phyloP scores from a whole-genome alignment of 2,113 vertebrate genomes.

The Phalacrocorax carbo region DNA sequence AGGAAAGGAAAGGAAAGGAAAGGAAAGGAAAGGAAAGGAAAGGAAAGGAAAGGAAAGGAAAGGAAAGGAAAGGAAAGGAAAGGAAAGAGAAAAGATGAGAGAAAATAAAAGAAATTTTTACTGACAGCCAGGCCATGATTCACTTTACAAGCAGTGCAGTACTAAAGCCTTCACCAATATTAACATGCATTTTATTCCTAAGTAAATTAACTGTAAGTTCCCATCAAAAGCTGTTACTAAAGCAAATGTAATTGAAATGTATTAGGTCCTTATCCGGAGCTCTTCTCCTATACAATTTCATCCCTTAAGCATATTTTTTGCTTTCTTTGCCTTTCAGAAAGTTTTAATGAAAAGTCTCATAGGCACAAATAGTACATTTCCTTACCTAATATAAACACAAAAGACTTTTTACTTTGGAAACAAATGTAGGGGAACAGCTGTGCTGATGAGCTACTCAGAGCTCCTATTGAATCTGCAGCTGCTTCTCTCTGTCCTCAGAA shows the following conservation, averaged over 20 bases:
- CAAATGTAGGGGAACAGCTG: slow-evolving; percentile 62
- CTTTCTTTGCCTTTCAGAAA: slow-evolving; percentile 11
- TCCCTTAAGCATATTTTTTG: not conserved
- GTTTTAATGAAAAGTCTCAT: slow-evolving; percentile 10
- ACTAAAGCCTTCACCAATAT: not conserved
- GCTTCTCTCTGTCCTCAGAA: slow-evolving; percentile 60
- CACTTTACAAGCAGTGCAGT: not conserved
- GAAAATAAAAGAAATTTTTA: not conserved
- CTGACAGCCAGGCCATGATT: not conserved
- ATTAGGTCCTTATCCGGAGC: not conserved
- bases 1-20: no score
- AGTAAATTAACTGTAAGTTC: not conserved
- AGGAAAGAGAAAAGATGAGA: no score
- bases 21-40: no score
- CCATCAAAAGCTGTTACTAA: not conserved
- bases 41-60: no score
- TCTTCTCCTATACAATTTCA: not conserved
- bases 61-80: no score
- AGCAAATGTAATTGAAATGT: not conserved
- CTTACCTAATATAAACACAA: slow-evolving; percentile 66
- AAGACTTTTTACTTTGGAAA: slow-evolving; percentile 62
- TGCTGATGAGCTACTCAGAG: slow-evolving; percentile 60
- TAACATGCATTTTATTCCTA: not conserved
- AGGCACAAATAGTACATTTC: slow-evolving; percentile 49
- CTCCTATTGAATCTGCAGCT: slow-evolving; percentile 64